Percentiles rank a stretch among this genome's conserved stretches.
Conservation (phyloP, 2,888 invertebrate genomes). For the Ametastegia equiseti region DNA sequence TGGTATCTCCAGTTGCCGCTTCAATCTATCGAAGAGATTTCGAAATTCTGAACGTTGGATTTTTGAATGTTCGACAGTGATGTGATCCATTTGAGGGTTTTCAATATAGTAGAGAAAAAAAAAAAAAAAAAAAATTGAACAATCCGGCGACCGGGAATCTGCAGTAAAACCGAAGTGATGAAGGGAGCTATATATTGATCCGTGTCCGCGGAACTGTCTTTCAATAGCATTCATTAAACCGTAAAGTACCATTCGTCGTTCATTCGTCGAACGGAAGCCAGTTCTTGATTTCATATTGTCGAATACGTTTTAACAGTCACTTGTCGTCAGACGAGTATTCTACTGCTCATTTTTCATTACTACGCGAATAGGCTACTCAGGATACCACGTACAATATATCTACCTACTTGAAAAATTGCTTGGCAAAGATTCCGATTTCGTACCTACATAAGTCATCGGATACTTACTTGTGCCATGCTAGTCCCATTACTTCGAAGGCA, state of each 20-base stretch:
- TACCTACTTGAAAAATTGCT: not conserved
- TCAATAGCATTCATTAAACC: constrained; percentile 42
- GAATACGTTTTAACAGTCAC: constrained; percentile 41
- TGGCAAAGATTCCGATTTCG: not conserved
- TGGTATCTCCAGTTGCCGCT: constrained; percentile 54
- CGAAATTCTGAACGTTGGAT: not conserved
- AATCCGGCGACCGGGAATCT: not conserved
- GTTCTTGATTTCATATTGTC: constrained; percentile 43
- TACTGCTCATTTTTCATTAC: constrained; percentile 24
- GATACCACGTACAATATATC: too few relatives aligned
- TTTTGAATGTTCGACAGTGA: not conserved
- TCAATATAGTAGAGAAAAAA: too few relatives aligned
- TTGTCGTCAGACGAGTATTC: constrained; percentile 32
- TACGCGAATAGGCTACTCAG: constrained; percentile 20
- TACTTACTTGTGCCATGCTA: constrained; percentile 50
- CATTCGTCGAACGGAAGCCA: constrained; percentile 27
- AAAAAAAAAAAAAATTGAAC: not conserved
- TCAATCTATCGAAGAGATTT: constrained; percentile 55
- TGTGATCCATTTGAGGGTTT: not conserved
- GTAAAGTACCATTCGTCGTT: constrained; percentile 37
- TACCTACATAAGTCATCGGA: not conserved
- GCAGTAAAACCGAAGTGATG: not conserved
- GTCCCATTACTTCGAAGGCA: constrained; percentile 47
- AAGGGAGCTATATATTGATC: constrained; percentile 18
- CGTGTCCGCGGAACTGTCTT: constrained; percentile 33